Percentiles rank a stretch among this genome's conserved stretches.
Evolutionary conservation across 2,888 invertebrate genomes (phyloP).

Genomic region (Phlogophora meticulosa): DNA sequence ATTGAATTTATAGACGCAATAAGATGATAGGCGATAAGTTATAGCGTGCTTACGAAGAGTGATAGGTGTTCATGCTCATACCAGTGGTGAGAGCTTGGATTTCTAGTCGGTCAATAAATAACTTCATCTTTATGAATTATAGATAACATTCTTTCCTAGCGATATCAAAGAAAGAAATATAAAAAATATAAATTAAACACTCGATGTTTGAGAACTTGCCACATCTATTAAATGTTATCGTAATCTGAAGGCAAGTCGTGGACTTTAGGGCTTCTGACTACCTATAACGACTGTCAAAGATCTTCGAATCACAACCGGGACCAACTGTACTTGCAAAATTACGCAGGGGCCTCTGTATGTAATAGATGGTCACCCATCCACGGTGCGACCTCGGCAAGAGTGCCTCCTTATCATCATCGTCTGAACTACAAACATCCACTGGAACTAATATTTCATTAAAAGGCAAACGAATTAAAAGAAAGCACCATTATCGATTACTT

Average conservation of each 20-base stretch:
- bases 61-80: slow-evolving; percentile 32
- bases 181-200: not conserved
- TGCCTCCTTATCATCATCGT: not conserved
- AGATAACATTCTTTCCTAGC: not conserved
- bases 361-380: too few relatives aligned
- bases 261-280: too few relatives aligned
- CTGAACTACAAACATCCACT: not conserved
- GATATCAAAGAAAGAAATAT: not conserved
- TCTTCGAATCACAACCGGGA: too few relatives aligned
- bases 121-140: slow-evolving; percentile 6
- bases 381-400: too few relatives aligned
- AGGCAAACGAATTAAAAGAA: not conserved
- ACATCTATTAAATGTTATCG: not conserved
- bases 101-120: slow-evolving; percentile 26
- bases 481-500: slow-evolving; percentile 24
- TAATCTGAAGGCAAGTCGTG: too few relatives aligned
- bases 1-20: slow-evolving; percentile 58
- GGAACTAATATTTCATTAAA: not conserved
- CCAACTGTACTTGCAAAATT: too few relatives aligned
- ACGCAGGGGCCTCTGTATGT: too few relatives aligned
- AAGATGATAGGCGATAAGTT: slow-evolving; percentile 45
- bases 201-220: not conserved
- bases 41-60: slow-evolving; percentile 45
- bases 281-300: too few relatives aligned
- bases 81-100: slow-evolving; percentile 13